phyloP scores from a whole-genome alignment of 2,888 invertebrate species.

The Apeira syringaria region DNA sequence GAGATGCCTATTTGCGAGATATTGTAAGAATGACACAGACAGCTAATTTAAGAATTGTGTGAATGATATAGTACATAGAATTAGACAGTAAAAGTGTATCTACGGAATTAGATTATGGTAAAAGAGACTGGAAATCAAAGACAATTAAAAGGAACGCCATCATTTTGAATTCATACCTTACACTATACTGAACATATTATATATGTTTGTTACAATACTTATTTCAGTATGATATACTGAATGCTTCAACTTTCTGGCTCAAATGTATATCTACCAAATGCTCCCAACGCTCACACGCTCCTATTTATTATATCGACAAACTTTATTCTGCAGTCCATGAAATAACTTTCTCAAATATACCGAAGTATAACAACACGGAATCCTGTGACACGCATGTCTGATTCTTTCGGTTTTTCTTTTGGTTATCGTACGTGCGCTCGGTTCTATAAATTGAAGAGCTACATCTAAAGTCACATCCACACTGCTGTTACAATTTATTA shows the following conservation, averaged over 20 bases:
- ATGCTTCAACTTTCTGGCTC: not conserved
- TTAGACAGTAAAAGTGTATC: no score
- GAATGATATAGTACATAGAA: no score
- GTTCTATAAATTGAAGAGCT: slow-evolving; percentile 4
- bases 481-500: slow-evolving; percentile 29
- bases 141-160: no score
- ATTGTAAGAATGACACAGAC: no score
- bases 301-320: not conserved
- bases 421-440: slow-evolving; percentile 1
- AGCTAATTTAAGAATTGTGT: no score
- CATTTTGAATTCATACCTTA: no score
- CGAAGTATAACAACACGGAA: not conserved
- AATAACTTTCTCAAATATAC: not conserved
- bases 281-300: not conserved
- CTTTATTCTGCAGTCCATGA: not conserved
- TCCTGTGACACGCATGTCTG: slow-evolving; percentile 4
- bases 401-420: slow-evolving; percentile 4
- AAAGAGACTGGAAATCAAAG: no score
- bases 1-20: no score
- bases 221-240: no score
- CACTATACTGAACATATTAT: no score
- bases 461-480: slow-evolving; percentile 11
- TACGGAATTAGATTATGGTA: no score
- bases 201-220: no score
- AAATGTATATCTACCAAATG: not conserved